These are phyloP conservation scores for Micromesistius poutassou DNA, from an alignment of 2,797 vertebrate genomes.

Conservation along the genomic window DNA sequence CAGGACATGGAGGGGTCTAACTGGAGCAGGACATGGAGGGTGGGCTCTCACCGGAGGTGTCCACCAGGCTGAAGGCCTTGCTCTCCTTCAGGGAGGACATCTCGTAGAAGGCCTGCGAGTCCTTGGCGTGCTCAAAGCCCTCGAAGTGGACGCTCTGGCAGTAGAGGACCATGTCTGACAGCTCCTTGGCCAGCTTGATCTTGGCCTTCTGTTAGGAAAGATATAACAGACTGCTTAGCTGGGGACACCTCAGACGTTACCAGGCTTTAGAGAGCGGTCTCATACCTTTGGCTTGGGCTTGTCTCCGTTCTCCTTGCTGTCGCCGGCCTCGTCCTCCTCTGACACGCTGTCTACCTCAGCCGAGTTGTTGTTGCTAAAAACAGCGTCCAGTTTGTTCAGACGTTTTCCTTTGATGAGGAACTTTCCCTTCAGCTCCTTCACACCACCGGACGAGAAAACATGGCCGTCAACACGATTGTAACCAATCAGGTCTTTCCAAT, in stretches of 20 bases:
- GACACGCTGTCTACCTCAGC: constrained; percentile 77
- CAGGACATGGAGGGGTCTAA: too few species aligned
- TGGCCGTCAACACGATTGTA: background rate
- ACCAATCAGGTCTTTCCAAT: background rate
- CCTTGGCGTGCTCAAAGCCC: constrained; percentile 76
- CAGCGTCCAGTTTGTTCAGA: constrained; percentile 79
- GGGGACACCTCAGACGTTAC: background rate
- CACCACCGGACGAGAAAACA: background rate
- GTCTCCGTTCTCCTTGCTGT: constrained; percentile 80
- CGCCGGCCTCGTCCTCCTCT: constrained; percentile 94
- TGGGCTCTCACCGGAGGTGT: constrained; percentile 77
- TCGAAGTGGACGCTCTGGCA: constrained; percentile 95
- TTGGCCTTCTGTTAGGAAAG: constrained; percentile 75
- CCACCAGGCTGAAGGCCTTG: constrained; percentile 82
- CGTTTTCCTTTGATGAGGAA: constrained; percentile 94
- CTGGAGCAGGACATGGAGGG: background rate
- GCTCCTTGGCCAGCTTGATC: constrained; percentile 85
- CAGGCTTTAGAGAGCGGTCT: background rate
- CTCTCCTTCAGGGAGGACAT: constrained; percentile 90
- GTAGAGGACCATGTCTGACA: constrained; percentile 90
- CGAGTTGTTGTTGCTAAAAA: constrained; percentile 45
- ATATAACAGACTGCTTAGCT: background rate
- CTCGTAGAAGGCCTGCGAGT: constrained; percentile 83
- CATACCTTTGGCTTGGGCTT: constrained; percentile 68
- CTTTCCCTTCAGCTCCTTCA: constrained; percentile 85